phyloP scores from a whole-genome alignment of 2,797 vertebrate genomes.

The Eidolon dupreanum region DNA sequence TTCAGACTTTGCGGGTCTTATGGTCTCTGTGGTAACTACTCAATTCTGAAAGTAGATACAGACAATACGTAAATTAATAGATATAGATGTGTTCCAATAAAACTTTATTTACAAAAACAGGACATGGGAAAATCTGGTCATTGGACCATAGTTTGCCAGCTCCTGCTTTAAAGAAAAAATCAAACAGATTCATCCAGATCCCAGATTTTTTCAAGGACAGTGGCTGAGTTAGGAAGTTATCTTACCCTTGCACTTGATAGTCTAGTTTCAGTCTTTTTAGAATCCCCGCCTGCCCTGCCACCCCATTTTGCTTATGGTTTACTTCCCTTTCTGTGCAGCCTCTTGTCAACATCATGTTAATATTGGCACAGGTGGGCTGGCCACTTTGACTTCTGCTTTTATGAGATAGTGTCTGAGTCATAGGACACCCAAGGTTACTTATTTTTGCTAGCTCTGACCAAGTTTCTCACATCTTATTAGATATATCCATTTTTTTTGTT shows the following conservation, averaged over 20 bases:
- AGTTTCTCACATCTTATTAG: not conserved
- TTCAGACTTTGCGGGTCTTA: not conserved
- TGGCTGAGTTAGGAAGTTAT: not conserved
- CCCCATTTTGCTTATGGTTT: not conserved
- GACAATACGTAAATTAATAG: not conserved
- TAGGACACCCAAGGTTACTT: fast-evolving
- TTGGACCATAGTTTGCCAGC: not conserved
- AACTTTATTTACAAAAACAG: slow-evolving; percentile 15
- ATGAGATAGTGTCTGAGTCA: not conserved
- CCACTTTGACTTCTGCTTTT: not conserved
- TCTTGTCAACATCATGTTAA: not conserved
- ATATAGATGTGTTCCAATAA: not conserved
- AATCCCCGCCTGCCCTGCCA: not conserved
- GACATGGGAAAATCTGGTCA: not conserved
- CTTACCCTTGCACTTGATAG: not conserved
- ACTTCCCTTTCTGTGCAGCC: not conserved
- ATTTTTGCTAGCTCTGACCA: not conserved
- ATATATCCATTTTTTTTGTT: not conserved
- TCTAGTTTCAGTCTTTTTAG: not conserved
- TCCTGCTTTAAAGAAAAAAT: not conserved
- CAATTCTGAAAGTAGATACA: not conserved
- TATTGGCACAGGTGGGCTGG: not conserved
- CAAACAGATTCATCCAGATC: not conserved
- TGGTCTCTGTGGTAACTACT: not conserved
- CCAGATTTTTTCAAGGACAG: not conserved